Base-by-base conservation (phyloP, 2,888 invertebrate species). In the Gymnoscelis rufifasciata region DNA sequence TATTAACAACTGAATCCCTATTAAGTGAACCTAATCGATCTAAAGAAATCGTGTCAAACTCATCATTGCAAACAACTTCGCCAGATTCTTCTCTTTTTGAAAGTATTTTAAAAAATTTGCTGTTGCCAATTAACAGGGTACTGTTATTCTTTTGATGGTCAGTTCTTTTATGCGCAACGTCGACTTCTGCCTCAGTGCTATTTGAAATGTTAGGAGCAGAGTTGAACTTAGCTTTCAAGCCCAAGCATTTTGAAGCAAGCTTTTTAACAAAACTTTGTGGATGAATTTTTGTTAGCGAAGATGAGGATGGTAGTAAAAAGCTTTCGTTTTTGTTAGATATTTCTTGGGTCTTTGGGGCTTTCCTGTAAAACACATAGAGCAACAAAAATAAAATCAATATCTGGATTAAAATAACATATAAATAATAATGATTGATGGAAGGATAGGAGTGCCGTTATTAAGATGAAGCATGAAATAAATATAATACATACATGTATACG, bases 241-340 rank as follows among this genome's bases (percentile, higher is more conserved):
- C 86, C 72, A 88, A 83, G 83, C 83, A 87, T 72, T 87, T 88
- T 26, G 88, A 84, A 76, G 89, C 88, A 78, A 89, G 81, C 81
- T 83, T 84, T 81, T 84, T 82, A 48, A 87, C 88, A 71, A 88
- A 87, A 78, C 83, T 87, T 67, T 82, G 83, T 62, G 80, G 71
- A 64, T 81, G 76, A 64, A 62, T 75, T 71, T 86, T 86, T 62
- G 78, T 86, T 79, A 87, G 59, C 62, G 76, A 74, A 57, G 86
- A 84, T 71, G 84, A 77, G 63, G 86, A 80, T 72, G 83, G 77
- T 67, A 76, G 72, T 70, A 79, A 62, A 58, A 77, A 75, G 83
- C 84, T 78, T 68, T 81, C 71, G 69, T 70, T 75, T 71, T 69
- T 71, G 73, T 87, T 84, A 83, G 74, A 79, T 63, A 71, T 77